These are phyloP conservation scores for Hylia prasina DNA, from an alignment of 2,113 vertebrate species.

Conservation along the genomic window DNA sequence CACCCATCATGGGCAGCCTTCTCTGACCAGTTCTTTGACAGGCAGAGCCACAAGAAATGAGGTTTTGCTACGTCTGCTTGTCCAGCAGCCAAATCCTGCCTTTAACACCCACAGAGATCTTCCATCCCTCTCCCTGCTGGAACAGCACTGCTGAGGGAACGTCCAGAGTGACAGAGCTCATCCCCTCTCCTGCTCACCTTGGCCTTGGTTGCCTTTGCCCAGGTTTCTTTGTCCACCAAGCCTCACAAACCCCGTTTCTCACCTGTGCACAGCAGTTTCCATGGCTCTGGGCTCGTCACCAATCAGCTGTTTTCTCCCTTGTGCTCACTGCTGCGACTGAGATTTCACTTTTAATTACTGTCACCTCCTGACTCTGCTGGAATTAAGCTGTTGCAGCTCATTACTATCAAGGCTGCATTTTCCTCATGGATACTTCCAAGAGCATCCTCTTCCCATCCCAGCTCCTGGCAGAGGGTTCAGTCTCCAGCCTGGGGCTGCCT, in stretches of 20 bases:
- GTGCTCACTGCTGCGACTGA: neutral
- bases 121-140: neutral
- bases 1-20: neutral
- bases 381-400: neutral
- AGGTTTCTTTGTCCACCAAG: neutral
- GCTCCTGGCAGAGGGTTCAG: neutral
- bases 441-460: neutral
- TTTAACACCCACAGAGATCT: neutral
- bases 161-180: neutral
- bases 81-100: neutral
- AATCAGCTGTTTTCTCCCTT: neutral
- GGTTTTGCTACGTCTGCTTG: neutral
- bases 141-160: neutral
- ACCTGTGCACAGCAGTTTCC: neutral
- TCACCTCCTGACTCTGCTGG: conserved; percentile 30
- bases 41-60: neutral
- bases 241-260: neutral
- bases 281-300: neutral
- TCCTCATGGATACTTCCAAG: neutral
- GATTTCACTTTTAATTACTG: conserved; percentile 62
- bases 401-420: conserved; percentile 15
- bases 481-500: neutral
- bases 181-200: neutral
- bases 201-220: neutral
- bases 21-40: neutral